A percentile compares a stretch with the other conserved stretches of the same genome.
phyloP scores from a whole-genome alignment of 1,140 invertebrate genomes.

The Lepidotrigona ventralis region DNA sequence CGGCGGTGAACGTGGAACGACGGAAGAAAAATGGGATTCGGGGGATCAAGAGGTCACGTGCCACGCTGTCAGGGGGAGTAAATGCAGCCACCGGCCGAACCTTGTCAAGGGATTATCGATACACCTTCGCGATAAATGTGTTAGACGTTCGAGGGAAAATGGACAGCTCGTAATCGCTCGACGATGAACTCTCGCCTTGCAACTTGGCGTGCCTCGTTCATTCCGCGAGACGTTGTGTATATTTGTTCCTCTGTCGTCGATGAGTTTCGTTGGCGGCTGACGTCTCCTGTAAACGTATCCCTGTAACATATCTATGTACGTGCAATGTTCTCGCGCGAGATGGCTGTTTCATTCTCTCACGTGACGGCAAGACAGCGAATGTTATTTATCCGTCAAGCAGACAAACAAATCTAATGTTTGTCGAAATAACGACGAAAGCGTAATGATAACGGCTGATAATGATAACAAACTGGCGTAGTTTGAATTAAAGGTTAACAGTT shows the following conservation, averaged over 20 bases:
- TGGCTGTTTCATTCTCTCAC: neutral
- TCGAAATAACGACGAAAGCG: neutral
- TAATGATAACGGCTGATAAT: neutral
- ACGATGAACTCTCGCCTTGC: conserved; percentile 32
- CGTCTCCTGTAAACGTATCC: too few species aligned
- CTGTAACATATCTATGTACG: neutral
- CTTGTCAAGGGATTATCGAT: conserved; percentile 54
- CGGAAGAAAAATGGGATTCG: conserved; percentile 53
- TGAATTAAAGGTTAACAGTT: conserved; percentile 24
- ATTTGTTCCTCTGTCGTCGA: neutral
- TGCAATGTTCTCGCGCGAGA: neutral
- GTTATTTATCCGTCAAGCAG: neutral
- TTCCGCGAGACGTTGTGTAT: neutral
- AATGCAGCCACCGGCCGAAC: conserved; percentile 46
- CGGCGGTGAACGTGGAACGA: neutral
- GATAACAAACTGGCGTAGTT: neutral
- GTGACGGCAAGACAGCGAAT: neutral
- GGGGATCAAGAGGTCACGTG: conserved; percentile 52
- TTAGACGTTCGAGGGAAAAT: conserved; percentile 10
- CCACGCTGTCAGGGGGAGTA: conserved; percentile 31
- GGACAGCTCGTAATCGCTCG: conserved; percentile 40
- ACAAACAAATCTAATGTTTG: neutral
- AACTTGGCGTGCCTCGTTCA: neutral
- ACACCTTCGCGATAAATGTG: conserved; percentile 47
- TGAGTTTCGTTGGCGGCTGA: neutral